Evolutionary conservation across 2,113 vertebrate genomes (phyloP), one percentile per base, ranked within the genome.

Genomic region (Cynoglossus semilaevis): DNA sequence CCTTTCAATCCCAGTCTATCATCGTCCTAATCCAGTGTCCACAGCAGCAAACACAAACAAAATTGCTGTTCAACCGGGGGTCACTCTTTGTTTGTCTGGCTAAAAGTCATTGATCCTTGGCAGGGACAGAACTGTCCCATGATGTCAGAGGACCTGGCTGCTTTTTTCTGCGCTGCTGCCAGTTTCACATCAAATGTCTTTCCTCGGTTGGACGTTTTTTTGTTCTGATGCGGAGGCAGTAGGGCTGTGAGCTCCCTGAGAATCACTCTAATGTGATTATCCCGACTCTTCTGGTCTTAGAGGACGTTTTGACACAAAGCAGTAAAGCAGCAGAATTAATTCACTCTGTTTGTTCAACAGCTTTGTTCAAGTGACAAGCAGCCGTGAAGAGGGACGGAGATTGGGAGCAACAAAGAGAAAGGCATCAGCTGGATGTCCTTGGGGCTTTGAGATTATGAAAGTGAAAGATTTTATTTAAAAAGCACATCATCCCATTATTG

Each of bases 201-300:
- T 38, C 41, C 45, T 51, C 49, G 50, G 63, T 61, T 29, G 2
- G 58, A 53, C 22, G 22, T 38, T 34, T 13, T 40, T 70, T 56
- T n/a, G 22, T 74, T 22, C 45, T 42, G 38, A 37, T 2, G 11
- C 50, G 54, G 59, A 54, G 44, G 36, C 58, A 70, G 57, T 46
- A 42, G 63, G 46, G 51, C 58, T 17, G 4, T 54, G 19, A 70
- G 58, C 22, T 82, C 66, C 71, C 53, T 58, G 72, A 81, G 74
- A 77, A 75, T 74, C 63, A 50, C 63, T 63, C 53, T 75, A 67
- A 83, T 61, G 8, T 70, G 58, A 85, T 88, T 80, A 83, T 76
- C 50, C 56, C 1, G 63, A 64, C 55, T 65, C 40, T 43, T 46
- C 36, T 29, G 57, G 55, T 70, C 19, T 64, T 46, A 40, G 3